Evolutionary conservation across 1,140 invertebrate genomes (phyloP).

Genomic region (Pogonus chalceus): DNA sequence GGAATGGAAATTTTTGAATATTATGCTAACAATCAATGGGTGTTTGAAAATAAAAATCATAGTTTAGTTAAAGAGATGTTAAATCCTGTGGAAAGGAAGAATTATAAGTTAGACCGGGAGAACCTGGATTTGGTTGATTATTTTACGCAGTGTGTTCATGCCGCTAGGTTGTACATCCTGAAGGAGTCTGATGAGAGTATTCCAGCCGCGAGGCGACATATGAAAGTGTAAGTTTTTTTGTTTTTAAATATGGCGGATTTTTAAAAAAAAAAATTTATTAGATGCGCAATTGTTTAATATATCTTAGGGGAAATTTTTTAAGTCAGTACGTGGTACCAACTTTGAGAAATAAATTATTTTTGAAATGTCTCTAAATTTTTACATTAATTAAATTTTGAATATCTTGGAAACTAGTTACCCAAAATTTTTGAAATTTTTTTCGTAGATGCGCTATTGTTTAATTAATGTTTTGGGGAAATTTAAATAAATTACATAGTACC

Average conservation of each 20-base stretch:
- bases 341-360: slow-evolving; percentile 9
- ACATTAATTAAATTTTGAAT: neutral
- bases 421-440: too few species aligned
- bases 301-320: slow-evolving; percentile 11
- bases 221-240: slow-evolving; percentile 53
- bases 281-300: slow-evolving; percentile 10
- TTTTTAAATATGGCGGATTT: slow-evolving; percentile 3
- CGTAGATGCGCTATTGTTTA: slow-evolving; percentile 9
- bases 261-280: neutral
- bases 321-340: slow-evolving; percentile 2
- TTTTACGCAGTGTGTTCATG: slow-evolving; percentile 60
- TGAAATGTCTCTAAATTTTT: slow-evolving; percentile 3
- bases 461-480: slow-evolving; percentile 10
- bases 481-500: slow-evolving; percentile 8
- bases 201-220: slow-evolving; percentile 66
- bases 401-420: too few species aligned
- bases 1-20: slow-evolving; percentile 79
- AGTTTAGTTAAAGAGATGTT: slow-evolving; percentile 42
- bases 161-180: slow-evolving; percentile 64
- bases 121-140: slow-evolving; percentile 61
- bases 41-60: slow-evolving; percentile 58
- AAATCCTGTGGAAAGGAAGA: slow-evolving; percentile 50
- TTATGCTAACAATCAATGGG: slow-evolving; percentile 78
- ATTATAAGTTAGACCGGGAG: slow-evolving; percentile 60
- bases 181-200: slow-evolving; percentile 76